phyloP scores from a whole-genome alignment of 2,113 vertebrate genomes.

The Etheostoma spectabile region DNA sequence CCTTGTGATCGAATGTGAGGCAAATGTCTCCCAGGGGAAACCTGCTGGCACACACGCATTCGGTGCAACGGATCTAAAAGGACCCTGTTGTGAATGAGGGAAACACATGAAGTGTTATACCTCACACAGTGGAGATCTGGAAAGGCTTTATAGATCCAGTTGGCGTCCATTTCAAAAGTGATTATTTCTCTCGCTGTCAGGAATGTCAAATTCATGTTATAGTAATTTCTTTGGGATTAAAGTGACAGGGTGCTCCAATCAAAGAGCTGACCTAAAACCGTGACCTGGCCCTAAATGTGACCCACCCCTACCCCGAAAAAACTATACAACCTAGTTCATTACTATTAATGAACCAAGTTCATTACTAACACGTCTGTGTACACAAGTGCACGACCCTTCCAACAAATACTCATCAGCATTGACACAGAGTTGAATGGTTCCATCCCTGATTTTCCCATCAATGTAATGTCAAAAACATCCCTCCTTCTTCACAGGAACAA shows the following conservation, averaged over 20 bases:
- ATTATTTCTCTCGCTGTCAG: constrained; percentile 16
- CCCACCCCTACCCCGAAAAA: neutral
- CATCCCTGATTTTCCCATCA: constrained; percentile 34
- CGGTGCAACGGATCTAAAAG: constrained; percentile 70
- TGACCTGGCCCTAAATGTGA: neutral
- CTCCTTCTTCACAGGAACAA: constrained; percentile 1
- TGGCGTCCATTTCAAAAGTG: constrained; percentile 17
- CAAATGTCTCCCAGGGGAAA: constrained; percentile 57
- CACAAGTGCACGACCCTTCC: neutral
- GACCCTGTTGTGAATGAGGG: constrained; percentile 44
- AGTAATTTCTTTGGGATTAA: constrained; percentile 4
- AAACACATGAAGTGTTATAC: constrained; percentile 55
- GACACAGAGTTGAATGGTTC: neutral
- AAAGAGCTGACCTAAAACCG: neutral
- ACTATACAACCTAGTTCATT: neutral
- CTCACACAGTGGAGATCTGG: constrained; percentile 54
- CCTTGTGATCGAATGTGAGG: constrained; percentile 61
- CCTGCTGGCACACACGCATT: constrained; percentile 63
- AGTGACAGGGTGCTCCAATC: neutral
- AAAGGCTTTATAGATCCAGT: constrained; percentile 42
- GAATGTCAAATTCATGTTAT: constrained; percentile 28
- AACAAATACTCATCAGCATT: neutral
- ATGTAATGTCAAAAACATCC: constrained; percentile 43
- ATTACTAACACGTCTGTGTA: too few species aligned
- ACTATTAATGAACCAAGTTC: neutral